Percentiles rank a stretch among this genome's conserved stretches.
Evolutionary conservation across 2,113 vertebrate species (phyloP).

Genomic region (Lota lota): DNA sequence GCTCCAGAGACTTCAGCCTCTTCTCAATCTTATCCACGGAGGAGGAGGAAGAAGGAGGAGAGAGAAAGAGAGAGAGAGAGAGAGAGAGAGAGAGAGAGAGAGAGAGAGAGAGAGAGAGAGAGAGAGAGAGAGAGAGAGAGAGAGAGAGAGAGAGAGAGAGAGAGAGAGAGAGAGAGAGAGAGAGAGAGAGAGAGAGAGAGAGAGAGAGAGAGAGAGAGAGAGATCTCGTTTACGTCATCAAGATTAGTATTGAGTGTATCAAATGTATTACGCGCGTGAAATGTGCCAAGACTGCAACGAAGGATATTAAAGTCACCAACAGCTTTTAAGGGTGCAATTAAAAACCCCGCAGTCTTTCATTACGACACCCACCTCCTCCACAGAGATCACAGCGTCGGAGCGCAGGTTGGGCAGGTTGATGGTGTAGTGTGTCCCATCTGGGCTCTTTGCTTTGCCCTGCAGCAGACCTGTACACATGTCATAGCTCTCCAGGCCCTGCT

Average conservation of each 20-base stretch:
- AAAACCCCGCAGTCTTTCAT: too few species aligned
- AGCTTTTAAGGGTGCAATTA: too few species aligned
- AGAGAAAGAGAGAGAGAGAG: too few species aligned
- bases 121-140: neutral
- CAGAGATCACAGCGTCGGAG: conserved; percentile 83
- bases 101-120: neutral
- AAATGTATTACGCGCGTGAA: too few species aligned
- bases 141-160: neutral
- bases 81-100: neutral
- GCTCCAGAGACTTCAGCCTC: conserved; percentile 92
- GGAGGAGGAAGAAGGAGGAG: too few species aligned
- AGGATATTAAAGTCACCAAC: too few species aligned
- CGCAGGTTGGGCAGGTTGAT: conserved; percentile 87
- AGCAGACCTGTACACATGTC: conserved; percentile 89
- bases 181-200: neutral
- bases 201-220: neutral
- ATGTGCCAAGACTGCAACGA: too few species aligned
- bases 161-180: neutral
- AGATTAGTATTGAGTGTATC: too few species aligned
- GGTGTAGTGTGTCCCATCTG: conserved; percentile 64
- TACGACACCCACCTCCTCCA: conserved; percentile 82
- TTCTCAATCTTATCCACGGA: conserved; percentile 87
- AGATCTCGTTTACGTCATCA: neutral
- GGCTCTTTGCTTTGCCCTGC: conserved; percentile 71
- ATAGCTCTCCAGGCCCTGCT: conserved; percentile 93